phyloP scores from a whole-genome alignment of 2,113 vertebrate species.

The Philantomba maxwellii region DNA sequence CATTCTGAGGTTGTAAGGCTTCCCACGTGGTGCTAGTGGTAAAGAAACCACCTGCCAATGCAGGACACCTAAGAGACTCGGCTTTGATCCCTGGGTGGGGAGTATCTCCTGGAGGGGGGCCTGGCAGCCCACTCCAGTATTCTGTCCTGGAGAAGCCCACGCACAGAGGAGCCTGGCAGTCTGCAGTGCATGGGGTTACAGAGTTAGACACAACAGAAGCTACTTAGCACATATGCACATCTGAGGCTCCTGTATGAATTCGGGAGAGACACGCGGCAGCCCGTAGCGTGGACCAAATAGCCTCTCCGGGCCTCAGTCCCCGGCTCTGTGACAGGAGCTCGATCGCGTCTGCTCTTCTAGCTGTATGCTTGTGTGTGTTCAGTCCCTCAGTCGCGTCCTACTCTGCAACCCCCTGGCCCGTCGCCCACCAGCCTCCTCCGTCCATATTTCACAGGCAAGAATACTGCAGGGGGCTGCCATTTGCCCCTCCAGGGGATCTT shows the following conservation, averaged over 20 bases:
- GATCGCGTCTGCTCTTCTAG: fast-evolving
- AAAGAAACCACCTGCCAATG: not conserved
- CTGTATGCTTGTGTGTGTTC: not conserved
- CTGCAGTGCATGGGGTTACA: not conserved
- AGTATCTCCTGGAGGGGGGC: not conserved
- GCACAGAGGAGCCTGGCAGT: not conserved
- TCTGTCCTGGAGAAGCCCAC: not conserved
- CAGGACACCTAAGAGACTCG: not conserved
- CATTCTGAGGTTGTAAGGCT: not conserved
- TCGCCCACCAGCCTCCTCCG: not conserved
- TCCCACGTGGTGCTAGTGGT: not conserved
- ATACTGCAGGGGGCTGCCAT: not conserved
- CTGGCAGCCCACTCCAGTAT: not conserved
- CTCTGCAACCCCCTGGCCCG: not conserved
- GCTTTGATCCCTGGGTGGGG: not conserved
- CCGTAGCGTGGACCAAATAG: fast-evolving
- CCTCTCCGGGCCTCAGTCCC: not conserved
- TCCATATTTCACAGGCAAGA: not conserved
- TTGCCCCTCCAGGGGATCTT: not conserved
- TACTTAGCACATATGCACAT: not conserved
- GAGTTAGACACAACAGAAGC: not conserved
- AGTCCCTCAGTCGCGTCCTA: fast-evolving
- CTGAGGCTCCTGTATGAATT: not conserved
- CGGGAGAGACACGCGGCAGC: not conserved
- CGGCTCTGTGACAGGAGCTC: not conserved